Conservation (phyloP, 2,888 invertebrate genomes). For the Cataglyphis rosenhaueri region DNA sequence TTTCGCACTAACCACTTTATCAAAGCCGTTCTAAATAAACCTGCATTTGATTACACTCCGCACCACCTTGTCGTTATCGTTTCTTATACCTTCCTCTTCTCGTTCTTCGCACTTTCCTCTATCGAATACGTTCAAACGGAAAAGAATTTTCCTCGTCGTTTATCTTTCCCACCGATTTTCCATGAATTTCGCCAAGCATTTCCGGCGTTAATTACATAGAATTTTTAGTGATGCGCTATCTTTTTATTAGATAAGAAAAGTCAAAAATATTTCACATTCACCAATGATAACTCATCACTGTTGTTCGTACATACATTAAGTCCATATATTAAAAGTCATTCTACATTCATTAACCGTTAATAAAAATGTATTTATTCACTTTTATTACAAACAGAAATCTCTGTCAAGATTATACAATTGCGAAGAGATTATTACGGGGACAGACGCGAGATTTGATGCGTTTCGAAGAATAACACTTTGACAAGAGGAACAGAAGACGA, state of each 20-base stretch:
- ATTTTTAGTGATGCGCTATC: neutral
- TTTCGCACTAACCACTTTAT: conserved; percentile 85
- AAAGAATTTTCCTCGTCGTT: conserved; percentile 61
- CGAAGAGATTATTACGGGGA: neutral
- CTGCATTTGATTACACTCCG: conserved; percentile 82
- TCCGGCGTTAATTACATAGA: neutral
- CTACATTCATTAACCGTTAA: neutral
- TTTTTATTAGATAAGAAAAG: neutral
- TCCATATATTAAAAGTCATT: neutral
- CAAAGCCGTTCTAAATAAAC: conserved; percentile 83
- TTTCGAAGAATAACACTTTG: neutral
- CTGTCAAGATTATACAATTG: neutral
- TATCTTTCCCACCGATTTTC: conserved; percentile 30
- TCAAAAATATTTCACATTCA: neutral
- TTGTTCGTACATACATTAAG: neutral
- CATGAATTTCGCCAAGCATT: neutral
- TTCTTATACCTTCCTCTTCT: conserved; percentile 76
- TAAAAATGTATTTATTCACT: neutral
- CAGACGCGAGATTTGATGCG: neutral
- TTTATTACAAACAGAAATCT: neutral
- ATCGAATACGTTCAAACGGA: conserved; percentile 63
- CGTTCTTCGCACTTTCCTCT: conserved; percentile 72
- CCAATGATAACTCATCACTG: neutral
- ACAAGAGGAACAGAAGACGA: neutral
- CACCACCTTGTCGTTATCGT: conserved; percentile 78